A percentile compares a stretch with the other conserved stretches of the same genome.
Conservation (phyloP, 2,797 vertebrate species). For the Acropternis orthonyx region DNA sequence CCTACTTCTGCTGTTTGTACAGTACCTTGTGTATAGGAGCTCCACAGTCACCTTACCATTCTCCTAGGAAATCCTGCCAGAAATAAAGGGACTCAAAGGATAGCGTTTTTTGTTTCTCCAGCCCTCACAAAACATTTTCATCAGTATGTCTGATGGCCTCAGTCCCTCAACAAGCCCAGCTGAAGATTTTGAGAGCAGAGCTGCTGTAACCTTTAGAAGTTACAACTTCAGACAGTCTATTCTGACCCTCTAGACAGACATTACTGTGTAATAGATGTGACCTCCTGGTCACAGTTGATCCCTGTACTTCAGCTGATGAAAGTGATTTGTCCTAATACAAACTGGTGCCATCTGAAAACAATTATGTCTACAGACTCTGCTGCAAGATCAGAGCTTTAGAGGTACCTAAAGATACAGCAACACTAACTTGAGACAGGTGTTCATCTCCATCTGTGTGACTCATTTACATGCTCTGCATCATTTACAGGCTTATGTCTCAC, state of each 20-base stretch:
- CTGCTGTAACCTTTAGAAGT: neutral
- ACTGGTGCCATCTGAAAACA: neutral
- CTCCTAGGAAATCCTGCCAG: neutral
- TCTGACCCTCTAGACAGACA: neutral
- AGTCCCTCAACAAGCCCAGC: neutral
- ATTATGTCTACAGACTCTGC: neutral
- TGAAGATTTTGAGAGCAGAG: neutral
- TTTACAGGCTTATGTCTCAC: neutral
- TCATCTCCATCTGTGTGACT: neutral
- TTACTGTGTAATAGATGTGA: neutral
- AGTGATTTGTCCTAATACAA: neutral
- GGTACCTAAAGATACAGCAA: neutral
- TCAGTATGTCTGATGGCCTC: neutral
- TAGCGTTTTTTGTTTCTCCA: neutral
- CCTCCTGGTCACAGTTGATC: accelerated
- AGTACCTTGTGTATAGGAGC: neutral
- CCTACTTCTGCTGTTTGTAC: neutral
- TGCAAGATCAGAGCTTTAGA: neutral
- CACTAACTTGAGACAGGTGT: neutral
- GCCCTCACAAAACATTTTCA: neutral
- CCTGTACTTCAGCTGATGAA: neutral
- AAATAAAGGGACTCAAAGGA: neutral
- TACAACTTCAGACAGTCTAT: neutral
- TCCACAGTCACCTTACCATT: neutral
- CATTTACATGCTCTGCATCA: neutral